phyloP scores from a whole-genome alignment of 2,113 vertebrate species.

The Ceratotherium simum region DNA sequence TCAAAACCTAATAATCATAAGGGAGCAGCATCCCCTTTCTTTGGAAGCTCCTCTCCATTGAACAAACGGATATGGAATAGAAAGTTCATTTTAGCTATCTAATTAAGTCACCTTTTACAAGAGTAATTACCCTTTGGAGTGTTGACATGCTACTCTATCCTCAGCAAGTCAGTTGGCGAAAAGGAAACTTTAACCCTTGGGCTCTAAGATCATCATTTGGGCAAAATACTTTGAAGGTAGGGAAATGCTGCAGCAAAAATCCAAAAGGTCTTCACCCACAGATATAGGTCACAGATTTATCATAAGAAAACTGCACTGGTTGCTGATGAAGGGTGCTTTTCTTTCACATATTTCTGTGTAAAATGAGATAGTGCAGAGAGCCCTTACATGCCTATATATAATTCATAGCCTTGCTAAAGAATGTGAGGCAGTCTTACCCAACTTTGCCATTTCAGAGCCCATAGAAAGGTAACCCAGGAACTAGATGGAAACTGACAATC shows the following conservation, averaged over 20 bases:
- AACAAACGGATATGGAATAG: neutral
- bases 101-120: conserved; percentile 23
- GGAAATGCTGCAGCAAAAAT: neutral
- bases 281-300: conserved; percentile 24
- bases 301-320: neutral
- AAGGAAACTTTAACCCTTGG: conserved; percentile 24
- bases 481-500: neutral
- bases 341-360: conserved; percentile 20
- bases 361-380: conserved; percentile 15
- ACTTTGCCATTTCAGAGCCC: neutral
- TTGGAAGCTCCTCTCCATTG: neutral
- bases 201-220: neutral
- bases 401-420: conserved; percentile 16
- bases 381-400: neutral
- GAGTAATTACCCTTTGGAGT: neutral
- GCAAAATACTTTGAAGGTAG: neutral
- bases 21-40: neutral
- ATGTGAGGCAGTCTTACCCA: neutral
- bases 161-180: neutral
- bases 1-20: neutral
- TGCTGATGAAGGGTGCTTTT: conserved; percentile 30
- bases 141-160: neutral
- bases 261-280: neutral
- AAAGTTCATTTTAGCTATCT: conserved; percentile 11
- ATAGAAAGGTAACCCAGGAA: neutral